Percentiles rank a stretch among this genome's conserved stretches.
Evolutionary conservation across 2,888 invertebrate species (phyloP).

Genomic region (Chrysodeixis includens): DNA sequence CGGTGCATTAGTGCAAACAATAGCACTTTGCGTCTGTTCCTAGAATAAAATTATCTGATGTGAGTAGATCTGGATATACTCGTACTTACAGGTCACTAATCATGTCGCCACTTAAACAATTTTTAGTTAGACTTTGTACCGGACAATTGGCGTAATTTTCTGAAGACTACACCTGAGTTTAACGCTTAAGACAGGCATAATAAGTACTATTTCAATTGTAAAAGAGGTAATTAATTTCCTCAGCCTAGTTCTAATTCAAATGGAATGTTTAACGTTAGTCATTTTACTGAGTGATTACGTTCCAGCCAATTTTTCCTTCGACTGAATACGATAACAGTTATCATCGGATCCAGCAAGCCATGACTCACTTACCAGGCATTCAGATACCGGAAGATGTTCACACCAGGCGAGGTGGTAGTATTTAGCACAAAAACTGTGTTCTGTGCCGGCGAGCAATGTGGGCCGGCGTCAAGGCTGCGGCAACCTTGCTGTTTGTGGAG

Average conservation of each 20-base stretch:
- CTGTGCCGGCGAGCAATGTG: slow-evolving; percentile 84
- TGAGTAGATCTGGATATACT: too few relatives aligned
- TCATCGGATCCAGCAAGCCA: slow-evolving; percentile 32
- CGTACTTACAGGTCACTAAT: too few relatives aligned
- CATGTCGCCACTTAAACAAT: too few relatives aligned
- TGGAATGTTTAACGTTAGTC: slow-evolving; percentile 7
- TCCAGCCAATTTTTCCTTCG: slow-evolving; percentile 23
- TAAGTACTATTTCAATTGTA: too few relatives aligned
- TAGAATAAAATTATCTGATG: slow-evolving; percentile 21
- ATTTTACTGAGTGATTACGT: neutral
- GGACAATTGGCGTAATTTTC: too few relatives aligned
- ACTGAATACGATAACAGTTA: slow-evolving; percentile 37
- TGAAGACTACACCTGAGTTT: slow-evolving; percentile 7
- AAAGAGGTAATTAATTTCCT: neutral
- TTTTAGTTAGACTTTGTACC: too few relatives aligned
- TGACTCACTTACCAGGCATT: slow-evolving; percentile 51
- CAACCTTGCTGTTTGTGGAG: slow-evolving; percentile 89
- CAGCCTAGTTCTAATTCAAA: neutral
- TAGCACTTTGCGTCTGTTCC: slow-evolving; percentile 8
- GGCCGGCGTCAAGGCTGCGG: slow-evolving; percentile 86
- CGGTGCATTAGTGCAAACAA: slow-evolving; percentile 44
- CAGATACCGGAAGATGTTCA: slow-evolving; percentile 68
- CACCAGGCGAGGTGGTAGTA: slow-evolving; percentile 70
- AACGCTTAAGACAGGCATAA: neutral
- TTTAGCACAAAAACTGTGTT: slow-evolving; percentile 81